These are phyloP conservation scores for Erpobdella octoculata DNA, from an alignment of 2,888 invertebrate species.

Conservation along the genomic window DNA sequence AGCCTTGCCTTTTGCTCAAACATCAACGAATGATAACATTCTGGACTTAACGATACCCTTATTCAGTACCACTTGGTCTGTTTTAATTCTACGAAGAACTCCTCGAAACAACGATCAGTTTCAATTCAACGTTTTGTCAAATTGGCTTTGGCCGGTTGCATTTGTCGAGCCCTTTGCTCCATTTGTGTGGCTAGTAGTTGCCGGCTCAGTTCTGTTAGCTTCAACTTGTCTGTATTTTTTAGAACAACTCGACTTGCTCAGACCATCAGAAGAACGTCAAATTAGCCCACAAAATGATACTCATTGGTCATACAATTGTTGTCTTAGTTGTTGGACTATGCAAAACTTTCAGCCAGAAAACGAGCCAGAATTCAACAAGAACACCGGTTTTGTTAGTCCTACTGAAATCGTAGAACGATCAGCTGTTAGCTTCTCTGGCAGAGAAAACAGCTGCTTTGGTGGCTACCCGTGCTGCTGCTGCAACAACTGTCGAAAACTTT, in stretches of 20 bases:
- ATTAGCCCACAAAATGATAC: background rate
- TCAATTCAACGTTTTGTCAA: background rate
- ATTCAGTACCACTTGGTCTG: background rate
- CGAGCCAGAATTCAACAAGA: background rate
- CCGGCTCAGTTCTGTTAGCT: background rate
- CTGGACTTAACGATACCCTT: background rate
- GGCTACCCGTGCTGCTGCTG: background rate
- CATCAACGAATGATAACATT: background rate
- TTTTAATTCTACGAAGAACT: background rate
- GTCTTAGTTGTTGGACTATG: no score
- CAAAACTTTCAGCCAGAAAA: background rate
- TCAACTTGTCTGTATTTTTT: background rate
- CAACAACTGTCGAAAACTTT: background rate
- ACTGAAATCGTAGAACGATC: background rate
- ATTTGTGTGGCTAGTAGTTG: background rate
- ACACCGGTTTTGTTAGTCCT: background rate
- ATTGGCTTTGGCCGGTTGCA: background rate
- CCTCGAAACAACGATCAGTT: background rate
- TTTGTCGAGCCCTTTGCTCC: background rate
- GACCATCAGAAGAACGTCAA: background rate
- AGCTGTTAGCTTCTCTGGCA: background rate
- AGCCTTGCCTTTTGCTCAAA: background rate
- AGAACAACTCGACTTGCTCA: background rate
- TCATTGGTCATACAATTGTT: background rate
- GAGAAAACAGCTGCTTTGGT: background rate